Evolutionary conservation across 2,113 vertebrate genomes (phyloP).

Genomic region (Daubentonia madagascariensis): DNA sequence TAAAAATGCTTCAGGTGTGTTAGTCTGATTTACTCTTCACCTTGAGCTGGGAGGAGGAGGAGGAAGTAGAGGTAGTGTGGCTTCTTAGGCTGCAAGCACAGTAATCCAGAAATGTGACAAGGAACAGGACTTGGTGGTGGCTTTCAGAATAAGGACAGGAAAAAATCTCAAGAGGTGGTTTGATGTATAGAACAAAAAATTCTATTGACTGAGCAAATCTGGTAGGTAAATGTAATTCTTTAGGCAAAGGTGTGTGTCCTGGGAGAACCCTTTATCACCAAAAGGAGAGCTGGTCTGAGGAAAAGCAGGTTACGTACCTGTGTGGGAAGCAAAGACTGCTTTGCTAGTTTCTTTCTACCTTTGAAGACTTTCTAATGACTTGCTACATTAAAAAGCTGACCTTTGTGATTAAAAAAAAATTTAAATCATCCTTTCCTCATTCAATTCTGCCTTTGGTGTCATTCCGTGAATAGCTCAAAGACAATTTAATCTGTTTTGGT

Average conservation of each 20-base stretch:
- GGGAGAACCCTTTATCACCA: not conserved
- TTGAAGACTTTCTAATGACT: slow-evolving; percentile 60
- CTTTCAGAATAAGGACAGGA: not conserved
- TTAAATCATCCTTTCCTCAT: slow-evolving; percentile 48
- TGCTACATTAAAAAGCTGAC: slow-evolving; percentile 26
- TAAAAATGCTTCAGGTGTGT: not conserved
- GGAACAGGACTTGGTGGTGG: not conserved
- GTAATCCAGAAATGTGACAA: not conserved
- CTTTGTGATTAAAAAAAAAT: slow-evolving; percentile 45
- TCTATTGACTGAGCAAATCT: not conserved
- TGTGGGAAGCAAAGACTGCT: not conserved
- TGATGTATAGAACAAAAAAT: not conserved
- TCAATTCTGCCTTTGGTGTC: slow-evolving; percentile 47
- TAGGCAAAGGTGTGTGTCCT: not conserved
- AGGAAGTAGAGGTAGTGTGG: not conserved
- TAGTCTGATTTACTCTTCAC: not conserved
- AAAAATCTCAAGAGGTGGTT: not conserved
- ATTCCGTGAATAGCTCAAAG: slow-evolving; percentile 60
- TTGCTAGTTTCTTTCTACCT: not conserved
- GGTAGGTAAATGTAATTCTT: not conserved
- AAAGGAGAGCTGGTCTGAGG: not conserved
- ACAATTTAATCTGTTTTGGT: slow-evolving; percentile 68
- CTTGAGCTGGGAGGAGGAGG: not conserved
- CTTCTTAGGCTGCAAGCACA: not conserved
- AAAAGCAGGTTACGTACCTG: not conserved